phyloP scores from a whole-genome alignment of 53 echinoderm and acorn worm genomes.

The Astropecten irregularis region DNA sequence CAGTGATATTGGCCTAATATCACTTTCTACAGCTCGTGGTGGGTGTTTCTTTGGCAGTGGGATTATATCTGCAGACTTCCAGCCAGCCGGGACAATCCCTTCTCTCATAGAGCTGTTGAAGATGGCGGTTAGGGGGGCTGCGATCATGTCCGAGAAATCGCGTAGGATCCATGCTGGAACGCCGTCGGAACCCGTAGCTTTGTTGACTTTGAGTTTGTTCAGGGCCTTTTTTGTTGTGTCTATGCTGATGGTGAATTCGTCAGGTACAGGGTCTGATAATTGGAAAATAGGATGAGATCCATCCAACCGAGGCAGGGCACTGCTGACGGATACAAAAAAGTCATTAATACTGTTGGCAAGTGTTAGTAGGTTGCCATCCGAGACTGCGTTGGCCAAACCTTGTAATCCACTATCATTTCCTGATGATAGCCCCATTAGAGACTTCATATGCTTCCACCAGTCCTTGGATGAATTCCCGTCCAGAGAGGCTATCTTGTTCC shows the following conservation, averaged over 20 bases:
- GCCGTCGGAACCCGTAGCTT: background rate
- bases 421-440: background rate
- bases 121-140: slow-evolving; percentile 3
- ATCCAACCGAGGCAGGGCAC: background rate
- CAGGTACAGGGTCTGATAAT: background rate
- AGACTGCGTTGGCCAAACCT: background rate
- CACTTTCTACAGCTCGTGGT: no score
- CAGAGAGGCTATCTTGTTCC: background rate
- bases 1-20: slow-evolving; percentile 18
- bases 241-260: background rate
- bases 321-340: background rate
- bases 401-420: background rate
- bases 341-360: background rate
- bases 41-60: no score
- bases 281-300: background rate
- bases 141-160: background rate
- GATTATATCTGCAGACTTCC: no score
- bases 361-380: background rate
- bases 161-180: slow-evolving; percentile 20
- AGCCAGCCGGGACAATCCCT: no score
- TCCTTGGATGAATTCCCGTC: background rate
- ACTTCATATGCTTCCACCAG: slow-evolving; percentile 28
- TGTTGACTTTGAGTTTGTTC: slow-evolving; percentile 4
- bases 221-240: background rate
- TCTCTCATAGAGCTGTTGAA: background rate